Evolutionary conservation across 2,888 invertebrate species (phyloP), one percentile per base, ranked within the genome.

Genomic region (Apamea monoglypha): DNA sequence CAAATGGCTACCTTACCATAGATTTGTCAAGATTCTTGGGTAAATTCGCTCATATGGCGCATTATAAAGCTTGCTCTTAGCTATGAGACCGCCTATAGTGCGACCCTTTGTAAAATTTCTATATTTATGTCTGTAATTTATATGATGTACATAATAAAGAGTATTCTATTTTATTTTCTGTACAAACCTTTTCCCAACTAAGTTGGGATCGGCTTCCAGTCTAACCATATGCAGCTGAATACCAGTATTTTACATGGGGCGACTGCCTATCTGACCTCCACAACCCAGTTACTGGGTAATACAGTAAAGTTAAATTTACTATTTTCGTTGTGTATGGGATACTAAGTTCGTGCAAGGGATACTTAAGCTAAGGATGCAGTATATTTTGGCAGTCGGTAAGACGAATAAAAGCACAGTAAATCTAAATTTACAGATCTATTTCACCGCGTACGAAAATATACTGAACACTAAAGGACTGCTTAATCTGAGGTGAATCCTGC

Each of bases 341-440:
- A 56, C 25, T 21, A 79, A 25, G 47, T 59, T 80, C 29, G 66
- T 80, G 40, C 73, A 32, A 73, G 5, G 40, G n/a, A 6, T 75
- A 66, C 5, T 32, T 32, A 25, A 10, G 56, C 5, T 29, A 47
- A 66, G 50, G 3, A 1, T 4, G 0, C 47, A 32, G 80, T 50
- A 81, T 66, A 75, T 53, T 70, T 40, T 32, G 29, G 32, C 75
- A 71, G 18, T 25, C 2, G 25, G 10, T 29, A 16, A 44, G 29
- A 47, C 1, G 47, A 47, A 47, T 18, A 44, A 72, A 29, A 25
- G 1, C 18, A 12, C 2, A 12, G n/a, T 10, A n/a, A 40, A 21
- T 8, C 53, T 53, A 21, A 53, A 56, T 25, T 10, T 10, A 71
- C 3, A 40, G 12, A 0, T 40, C 1, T n/a, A 2, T 70, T 44